A percentile compares a stretch with the other conserved stretches of the same genome.
Evolutionary conservation across 2,888 invertebrate species (phyloP).

Genomic region (Kryphioiulus occultus): DNA sequence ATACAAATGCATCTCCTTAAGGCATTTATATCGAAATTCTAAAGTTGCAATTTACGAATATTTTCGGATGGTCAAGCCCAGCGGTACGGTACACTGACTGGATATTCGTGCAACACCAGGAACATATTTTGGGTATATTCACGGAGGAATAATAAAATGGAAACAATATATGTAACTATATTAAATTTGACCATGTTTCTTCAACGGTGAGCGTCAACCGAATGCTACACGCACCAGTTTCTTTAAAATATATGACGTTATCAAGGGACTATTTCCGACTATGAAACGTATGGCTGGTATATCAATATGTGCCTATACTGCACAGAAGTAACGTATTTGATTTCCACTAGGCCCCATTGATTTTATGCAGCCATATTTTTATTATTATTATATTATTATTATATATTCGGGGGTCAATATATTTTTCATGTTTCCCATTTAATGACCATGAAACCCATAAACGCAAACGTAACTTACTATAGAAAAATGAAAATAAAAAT

Average conservation of each 20-base stretch:
- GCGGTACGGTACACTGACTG: not conserved
- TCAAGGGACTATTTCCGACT: too few species aligned
- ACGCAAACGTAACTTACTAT: too few species aligned
- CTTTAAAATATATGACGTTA: not conserved
- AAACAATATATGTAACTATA: not conserved
- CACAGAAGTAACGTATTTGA: not conserved
- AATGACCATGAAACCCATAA: not conserved
- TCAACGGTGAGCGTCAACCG: not conserved
- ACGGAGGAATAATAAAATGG: not conserved
- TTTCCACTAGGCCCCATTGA: not conserved
- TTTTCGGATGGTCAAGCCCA: not conserved
- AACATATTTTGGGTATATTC: not conserved
- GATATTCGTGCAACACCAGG: not conserved
- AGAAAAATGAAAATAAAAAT: too few species aligned
- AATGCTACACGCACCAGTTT: not conserved
- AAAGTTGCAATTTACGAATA: not conserved
- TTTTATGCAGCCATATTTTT: not conserved
- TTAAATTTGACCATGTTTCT: not conserved
- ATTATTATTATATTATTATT: too few species aligned
- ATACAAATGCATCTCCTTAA: not conserved
- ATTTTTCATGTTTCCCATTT: not conserved
- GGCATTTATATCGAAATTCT: not conserved
- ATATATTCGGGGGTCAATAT: not conserved
- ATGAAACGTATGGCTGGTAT: too few species aligned
- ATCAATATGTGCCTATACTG: not conserved